Conservation (phyloP, 1,140 invertebrate species). For the Schmidtea mediterranea region DNA sequence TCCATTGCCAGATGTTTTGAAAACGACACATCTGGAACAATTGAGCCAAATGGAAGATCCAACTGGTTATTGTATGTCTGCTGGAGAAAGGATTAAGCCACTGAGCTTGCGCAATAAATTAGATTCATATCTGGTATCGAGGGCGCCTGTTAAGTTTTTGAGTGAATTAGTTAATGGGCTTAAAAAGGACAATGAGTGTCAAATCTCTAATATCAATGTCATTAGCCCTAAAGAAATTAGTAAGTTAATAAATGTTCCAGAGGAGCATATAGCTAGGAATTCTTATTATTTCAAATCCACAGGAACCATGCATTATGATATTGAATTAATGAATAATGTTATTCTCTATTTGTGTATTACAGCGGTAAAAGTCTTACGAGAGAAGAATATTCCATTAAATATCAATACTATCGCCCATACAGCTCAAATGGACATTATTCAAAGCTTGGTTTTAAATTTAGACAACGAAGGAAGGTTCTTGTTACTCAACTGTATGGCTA, state of each 20-base stretch:
- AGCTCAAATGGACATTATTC: slow-evolving; percentile 96
- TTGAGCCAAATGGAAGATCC: not conserved
- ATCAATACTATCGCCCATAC: slow-evolving; percentile 82
- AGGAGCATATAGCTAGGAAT: too few relatives aligned
- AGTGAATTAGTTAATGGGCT: slow-evolving; percentile 41
- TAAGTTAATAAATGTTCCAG: too few relatives aligned
- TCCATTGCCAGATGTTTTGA: not conserved
- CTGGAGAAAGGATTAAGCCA: not conserved
- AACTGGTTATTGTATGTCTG: slow-evolving; percentile 2
- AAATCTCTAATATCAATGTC: too few relatives aligned
- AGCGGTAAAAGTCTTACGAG: slow-evolving; percentile 44
- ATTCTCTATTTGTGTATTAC: slow-evolving; percentile 87
- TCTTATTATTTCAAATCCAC: too few relatives aligned
- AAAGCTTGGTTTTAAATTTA: slow-evolving; percentile 81
- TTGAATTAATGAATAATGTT: slow-evolving; percentile 75
- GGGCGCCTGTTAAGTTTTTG: slow-evolving; percentile 75
- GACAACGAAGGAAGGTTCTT: slow-evolving; percentile 78
- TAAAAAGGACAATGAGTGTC: too few relatives aligned
- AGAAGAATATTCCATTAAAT: slow-evolving; percentile 52
- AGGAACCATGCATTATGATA: slow-evolving; percentile 50
- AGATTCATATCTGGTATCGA: slow-evolving; percentile 61
- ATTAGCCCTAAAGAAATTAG: too few relatives aligned
- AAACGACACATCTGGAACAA: not conserved
- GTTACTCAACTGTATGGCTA: slow-evolving; percentile 88
- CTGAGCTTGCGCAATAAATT: not conserved